Percentiles rank a stretch among this genome's conserved stretches.
These are phyloP conservation scores for Trypoxylus dichotomus DNA, from an alignment of 1,140 invertebrate genomes.

Conservation along the genomic window DNA sequence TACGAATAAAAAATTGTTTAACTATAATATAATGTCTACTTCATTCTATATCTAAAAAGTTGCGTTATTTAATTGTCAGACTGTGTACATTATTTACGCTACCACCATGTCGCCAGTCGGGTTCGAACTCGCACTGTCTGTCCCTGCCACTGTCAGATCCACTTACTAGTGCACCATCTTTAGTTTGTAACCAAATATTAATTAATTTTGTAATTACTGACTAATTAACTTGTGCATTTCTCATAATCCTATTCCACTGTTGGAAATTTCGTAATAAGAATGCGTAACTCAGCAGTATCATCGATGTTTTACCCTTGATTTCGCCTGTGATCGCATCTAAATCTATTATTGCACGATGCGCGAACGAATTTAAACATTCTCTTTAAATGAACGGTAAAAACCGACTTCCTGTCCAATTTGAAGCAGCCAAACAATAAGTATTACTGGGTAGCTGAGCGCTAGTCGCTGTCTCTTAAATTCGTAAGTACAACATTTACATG, in stretches of 20 bases:
- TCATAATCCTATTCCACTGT: not conserved
- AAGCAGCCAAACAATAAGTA: not conserved
- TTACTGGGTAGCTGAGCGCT: not conserved
- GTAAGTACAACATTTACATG: constrained; percentile 1
- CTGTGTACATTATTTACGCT: too few relatives aligned
- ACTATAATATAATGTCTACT: too few relatives aligned
- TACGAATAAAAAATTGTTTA: too few relatives aligned
- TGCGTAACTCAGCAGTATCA: not conserved
- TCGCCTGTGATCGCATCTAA: not conserved
- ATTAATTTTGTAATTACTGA: too few relatives aligned
- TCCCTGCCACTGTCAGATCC: too few relatives aligned
- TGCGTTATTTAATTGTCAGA: too few relatives aligned
- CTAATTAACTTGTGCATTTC: not conserved
- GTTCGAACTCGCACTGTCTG: too few relatives aligned
- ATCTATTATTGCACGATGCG: constrained; percentile 15
- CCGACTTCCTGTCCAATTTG: constrained; percentile 24
- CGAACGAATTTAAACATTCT: constrained; percentile 13
- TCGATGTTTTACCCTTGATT: not conserved
- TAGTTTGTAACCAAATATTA: too few relatives aligned
- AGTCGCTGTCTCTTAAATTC: constrained; percentile 16
- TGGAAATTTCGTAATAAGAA: not conserved
- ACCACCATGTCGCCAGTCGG: too few relatives aligned
- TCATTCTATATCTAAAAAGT: too few relatives aligned
- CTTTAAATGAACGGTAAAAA: constrained; percentile 24
- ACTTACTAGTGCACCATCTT: too few relatives aligned